Evolutionary conservation across 2,797 vertebrate genomes (phyloP), one percentile per base, ranked within the genome.

Genomic region (Tokudaia muenninki): DNA sequence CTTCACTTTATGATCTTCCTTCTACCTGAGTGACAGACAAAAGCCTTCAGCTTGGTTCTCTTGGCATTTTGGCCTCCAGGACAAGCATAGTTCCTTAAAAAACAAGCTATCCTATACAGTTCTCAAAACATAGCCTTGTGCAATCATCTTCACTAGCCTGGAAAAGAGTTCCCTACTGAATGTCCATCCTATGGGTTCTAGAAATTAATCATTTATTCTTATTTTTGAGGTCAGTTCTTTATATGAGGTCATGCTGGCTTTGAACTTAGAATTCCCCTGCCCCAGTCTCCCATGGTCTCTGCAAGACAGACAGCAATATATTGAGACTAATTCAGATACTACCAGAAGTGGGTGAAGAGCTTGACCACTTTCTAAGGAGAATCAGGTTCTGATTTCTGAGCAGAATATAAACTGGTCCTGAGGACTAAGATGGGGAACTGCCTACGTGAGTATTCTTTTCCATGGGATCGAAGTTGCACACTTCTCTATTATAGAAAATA

Each of bases 131-230:
- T 0, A 3, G 6, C 12, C 41, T 19, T 50, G 29, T 77, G 13
- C 16, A 19, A 9, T 0, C 31, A 2, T 7, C 4, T 21, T 83
- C 19, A 0, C 19, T 11, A 9, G 41, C 44, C 74, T 52, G 37
- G 6, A 4, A 31, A 31, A 26, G 14, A 2, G 44, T 0, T 1
- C 34, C 61, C 19, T 16, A n/a, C 26, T 50, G 10, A 57, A 4
- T 26, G 26, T 8, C 19, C 14, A 74, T 8, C 7, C 6, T 2
- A 1, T 1, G 1, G 22, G 3, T 22, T 57, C 10, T n/a, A 31
- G 26, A 75, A 19, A 41, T 37, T 57, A 57, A 57, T 67, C 34
- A 50, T 47, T 65, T 55, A 29, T 52, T 57, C 9, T 75, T 44
- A 31, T 88, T 57, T 74, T 44, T 59, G 22, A 72, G 24, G 41